Evolutionary conservation across 1,140 invertebrate species (phyloP).

Genomic region (Drosophila parabipectinata): DNA sequence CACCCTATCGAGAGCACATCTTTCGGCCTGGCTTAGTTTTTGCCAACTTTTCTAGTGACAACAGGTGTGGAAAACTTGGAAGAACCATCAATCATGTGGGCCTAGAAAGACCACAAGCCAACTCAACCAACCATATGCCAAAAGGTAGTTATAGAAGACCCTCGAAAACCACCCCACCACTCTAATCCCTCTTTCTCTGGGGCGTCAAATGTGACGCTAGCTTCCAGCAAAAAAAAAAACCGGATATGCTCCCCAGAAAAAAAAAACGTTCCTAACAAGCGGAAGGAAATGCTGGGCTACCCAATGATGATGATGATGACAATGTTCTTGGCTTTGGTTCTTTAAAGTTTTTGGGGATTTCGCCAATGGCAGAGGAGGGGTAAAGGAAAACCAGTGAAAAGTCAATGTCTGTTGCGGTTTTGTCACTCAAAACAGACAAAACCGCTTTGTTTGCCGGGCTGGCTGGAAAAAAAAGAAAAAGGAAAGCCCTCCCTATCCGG

Average conservation of each 20-base stretch:
- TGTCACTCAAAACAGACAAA: slow-evolving; percentile 47
- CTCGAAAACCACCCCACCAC: slow-evolving; percentile 44
- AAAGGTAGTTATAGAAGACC: slow-evolving; percentile 45
- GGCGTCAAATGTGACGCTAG: slow-evolving; percentile 60
- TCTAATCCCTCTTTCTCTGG: slow-evolving; percentile 9
- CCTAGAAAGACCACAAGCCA: slow-evolving; percentile 23
- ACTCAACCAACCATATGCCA: slow-evolving; percentile 56
- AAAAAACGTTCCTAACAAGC: slow-evolving; percentile 34
- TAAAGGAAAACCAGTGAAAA: slow-evolving; percentile 33
- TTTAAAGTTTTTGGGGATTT: slow-evolving; percentile 43
- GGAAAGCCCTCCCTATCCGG: slow-evolving; percentile 28
- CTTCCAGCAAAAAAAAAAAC: slow-evolving; percentile 1
- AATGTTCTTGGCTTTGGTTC: slow-evolving; percentile 40
- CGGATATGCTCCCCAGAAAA: slow-evolving; percentile 14
- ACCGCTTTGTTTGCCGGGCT: slow-evolving; percentile 47
- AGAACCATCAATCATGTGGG: slow-evolving; percentile 66
- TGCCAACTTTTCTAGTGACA: slow-evolving; percentile 42
- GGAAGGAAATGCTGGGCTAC: slow-evolving; percentile 63
- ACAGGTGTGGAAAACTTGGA: slow-evolving; percentile 57
- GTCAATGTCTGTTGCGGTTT: slow-evolving; percentile 53
- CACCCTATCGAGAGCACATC: slow-evolving; percentile 10
- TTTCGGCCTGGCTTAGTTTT: slow-evolving; percentile 19
- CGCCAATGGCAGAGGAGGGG: neutral
- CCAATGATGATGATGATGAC: slow-evolving; percentile 61
- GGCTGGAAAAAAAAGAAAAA: slow-evolving; percentile 7